Percentiles rank a stretch among this genome's conserved stretches.
phyloP scores from a whole-genome alignment of 2,113 vertebrate genomes.

The Caranx ignobilis region DNA sequence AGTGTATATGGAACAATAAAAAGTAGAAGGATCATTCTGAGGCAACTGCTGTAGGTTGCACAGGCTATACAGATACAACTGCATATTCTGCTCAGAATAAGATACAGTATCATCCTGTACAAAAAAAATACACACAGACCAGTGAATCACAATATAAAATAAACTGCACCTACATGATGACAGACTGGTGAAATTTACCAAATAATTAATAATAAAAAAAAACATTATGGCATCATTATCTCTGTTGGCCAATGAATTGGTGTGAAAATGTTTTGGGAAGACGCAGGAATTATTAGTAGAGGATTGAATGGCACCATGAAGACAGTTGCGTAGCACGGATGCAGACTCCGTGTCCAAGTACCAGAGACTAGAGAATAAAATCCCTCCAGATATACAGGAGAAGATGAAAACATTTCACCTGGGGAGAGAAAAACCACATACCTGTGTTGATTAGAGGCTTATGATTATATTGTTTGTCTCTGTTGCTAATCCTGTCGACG shows the following conservation, averaged over 20 bases:
- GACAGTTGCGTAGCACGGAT: slow-evolving; percentile 2
- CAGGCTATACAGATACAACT: not conserved
- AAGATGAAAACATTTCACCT: slow-evolving; percentile 40
- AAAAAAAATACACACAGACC: not conserved
- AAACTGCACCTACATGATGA: not conserved
- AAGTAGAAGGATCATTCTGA: slow-evolving; percentile 29
- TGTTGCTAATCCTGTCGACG: slow-evolving; percentile 37
- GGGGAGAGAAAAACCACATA: not conserved
- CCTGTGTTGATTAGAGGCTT: slow-evolving; percentile 13
- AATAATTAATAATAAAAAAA: slow-evolving; percentile 25
- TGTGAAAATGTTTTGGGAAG: slow-evolving; percentile 25
- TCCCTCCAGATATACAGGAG: slow-evolving; percentile 28
- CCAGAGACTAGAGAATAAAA: slow-evolving; percentile 15
- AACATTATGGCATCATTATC: not conserved
- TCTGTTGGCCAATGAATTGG: slow-evolving; percentile 1
- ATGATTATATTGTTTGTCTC: slow-evolving; percentile 40
- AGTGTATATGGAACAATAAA: slow-evolving; percentile 28
- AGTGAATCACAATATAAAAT: not conserved
- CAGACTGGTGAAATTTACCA: slow-evolving; percentile 9
- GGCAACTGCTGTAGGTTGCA: not conserved
- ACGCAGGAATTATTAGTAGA: slow-evolving; percentile 30
- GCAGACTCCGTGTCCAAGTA: not conserved
- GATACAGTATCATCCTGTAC: not conserved
- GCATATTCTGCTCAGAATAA: too few relatives aligned
- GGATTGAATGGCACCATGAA: slow-evolving; percentile 20